Conservation (phyloP, 2,113 vertebrate species). For the Xenopus tropicalis region DNA sequence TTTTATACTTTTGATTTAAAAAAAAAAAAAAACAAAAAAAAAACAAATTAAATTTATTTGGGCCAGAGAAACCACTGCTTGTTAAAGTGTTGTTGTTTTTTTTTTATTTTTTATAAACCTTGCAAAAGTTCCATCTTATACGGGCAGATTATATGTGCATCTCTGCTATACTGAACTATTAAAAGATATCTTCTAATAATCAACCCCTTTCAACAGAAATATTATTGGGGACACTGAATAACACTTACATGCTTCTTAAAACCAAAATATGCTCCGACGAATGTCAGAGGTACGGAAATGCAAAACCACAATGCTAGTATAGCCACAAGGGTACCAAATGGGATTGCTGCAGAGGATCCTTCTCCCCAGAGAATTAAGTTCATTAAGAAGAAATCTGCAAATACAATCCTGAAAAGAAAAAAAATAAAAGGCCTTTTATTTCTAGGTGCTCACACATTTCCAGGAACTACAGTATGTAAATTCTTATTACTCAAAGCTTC, state of each 20-base stretch:
- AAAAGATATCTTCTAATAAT: no score
- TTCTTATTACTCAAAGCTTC: background rate
- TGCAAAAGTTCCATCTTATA: no score
- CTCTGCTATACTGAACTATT: no score
- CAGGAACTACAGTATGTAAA: background rate
- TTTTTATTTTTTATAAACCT: no score
- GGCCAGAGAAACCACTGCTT: no score
- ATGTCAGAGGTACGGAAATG: constrained; percentile 94
- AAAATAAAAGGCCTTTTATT: background rate
- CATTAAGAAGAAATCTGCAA: constrained; percentile 98
- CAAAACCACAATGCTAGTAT: constrained; percentile 97
- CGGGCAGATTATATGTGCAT: no score
- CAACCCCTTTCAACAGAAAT: no score
- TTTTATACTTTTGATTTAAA: no score
- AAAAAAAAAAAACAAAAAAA: no score
- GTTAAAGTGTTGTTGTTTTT: no score
- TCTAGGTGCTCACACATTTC: background rate
- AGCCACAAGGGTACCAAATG: constrained; percentile 91
- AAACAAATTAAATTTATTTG: no score
- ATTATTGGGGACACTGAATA: no score
- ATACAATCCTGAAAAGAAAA: constrained; percentile 78
- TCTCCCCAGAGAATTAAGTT: constrained; percentile 98
- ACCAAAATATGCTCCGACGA: constrained; percentile 93
- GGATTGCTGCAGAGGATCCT: constrained; percentile 94
- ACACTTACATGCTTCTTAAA: constrained; percentile 86